Conservation (phyloP, 1,140 invertebrate genomes). For the Campodea augens region DNA sequence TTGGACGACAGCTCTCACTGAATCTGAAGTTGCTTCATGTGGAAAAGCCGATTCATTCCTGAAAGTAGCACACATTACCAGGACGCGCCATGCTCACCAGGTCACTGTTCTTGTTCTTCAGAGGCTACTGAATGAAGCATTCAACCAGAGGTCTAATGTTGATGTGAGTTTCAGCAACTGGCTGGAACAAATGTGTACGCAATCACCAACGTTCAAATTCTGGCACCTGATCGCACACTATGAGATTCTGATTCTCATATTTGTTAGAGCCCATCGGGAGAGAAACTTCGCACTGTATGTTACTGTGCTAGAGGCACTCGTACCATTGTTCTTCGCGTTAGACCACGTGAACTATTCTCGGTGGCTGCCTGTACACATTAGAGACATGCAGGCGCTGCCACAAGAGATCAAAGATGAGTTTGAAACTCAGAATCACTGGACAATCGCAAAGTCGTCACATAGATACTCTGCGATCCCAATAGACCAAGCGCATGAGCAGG, state of each 20-base stretch:
- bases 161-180: neutral
- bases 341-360: conserved; percentile 11
- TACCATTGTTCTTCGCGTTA: conserved; percentile 6
- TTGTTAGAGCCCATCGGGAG: conserved; percentile 4
- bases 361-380: conserved; percentile 13
- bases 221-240: conserved; percentile 3
- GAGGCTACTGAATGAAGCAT: conserved; percentile 7
- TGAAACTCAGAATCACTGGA: no score
- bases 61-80: conserved; percentile 7
- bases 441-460: conserved; percentile 7
- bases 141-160: neutral
- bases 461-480: conserved; percentile 11
- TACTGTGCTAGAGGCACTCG: neutral
- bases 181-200: neutral
- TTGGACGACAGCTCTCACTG: conserved; percentile 12
- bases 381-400: conserved; percentile 9
- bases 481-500: conserved; percentile 15
- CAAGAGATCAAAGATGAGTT: no score
- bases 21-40: conserved; percentile 8
- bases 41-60: conserved; percentile 11
- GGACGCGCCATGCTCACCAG: conserved; percentile 11
- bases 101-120: conserved; percentile 6
- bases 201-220: conserved; percentile 4
- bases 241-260: conserved; percentile 5
- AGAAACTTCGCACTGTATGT: conserved; percentile 4